Percentiles rank a stretch among this genome's conserved stretches.
Evolutionary conservation across 2,113 vertebrate species (phyloP).

Genomic region (Podarcis raffonei): DNA sequence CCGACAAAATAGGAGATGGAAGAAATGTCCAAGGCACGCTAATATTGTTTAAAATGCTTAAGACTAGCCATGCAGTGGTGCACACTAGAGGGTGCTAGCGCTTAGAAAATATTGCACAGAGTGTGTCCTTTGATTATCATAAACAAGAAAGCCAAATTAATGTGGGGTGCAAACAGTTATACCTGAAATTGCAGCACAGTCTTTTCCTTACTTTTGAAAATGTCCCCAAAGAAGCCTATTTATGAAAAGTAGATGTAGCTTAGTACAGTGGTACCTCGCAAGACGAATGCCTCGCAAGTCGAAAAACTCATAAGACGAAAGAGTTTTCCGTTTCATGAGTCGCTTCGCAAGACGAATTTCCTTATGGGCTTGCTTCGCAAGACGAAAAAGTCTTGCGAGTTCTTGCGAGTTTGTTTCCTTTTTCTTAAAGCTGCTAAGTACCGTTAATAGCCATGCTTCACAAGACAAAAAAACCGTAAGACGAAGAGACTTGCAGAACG

Average conservation of each 20-base stretch:
- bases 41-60: neutral
- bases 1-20: neutral
- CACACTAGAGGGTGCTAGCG: conserved; percentile 5
- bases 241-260: neutral
- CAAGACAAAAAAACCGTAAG: too few species aligned
- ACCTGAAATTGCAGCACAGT: neutral
- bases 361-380: too few species aligned
- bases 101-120: neutral
- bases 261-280: too few species aligned
- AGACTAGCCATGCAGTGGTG: neutral
- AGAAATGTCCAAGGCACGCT: neutral
- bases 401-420: too few species aligned
- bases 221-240: neutral
- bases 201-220: neutral
- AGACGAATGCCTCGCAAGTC: too few species aligned
- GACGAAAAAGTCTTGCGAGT: too few species aligned
- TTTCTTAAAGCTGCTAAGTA: too few species aligned
- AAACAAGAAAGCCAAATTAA: neutral
- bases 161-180: neutral
- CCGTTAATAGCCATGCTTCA: too few species aligned
- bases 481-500: too few species aligned
- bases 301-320: too few species aligned
- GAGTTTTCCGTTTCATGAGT: too few species aligned
- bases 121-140: neutral
- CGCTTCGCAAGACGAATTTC: too few species aligned